Conservation (phyloP, 2,888 invertebrate species). For the Barypeithes pellucidus region DNA sequence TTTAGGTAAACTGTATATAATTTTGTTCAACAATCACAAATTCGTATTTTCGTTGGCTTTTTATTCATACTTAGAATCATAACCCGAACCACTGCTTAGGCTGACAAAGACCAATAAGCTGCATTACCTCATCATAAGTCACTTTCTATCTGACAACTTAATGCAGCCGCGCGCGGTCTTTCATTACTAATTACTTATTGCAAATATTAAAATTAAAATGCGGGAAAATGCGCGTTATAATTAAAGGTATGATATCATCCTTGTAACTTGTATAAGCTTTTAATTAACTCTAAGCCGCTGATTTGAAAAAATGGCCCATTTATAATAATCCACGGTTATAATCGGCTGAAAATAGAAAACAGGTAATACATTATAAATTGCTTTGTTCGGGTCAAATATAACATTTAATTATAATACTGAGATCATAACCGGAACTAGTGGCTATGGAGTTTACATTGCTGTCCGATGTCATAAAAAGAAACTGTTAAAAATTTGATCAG, state of each 20-base stretch:
- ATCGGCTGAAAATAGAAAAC: constrained; percentile 31
- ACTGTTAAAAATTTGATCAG: too few relatives aligned
- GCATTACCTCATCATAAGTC: constrained; percentile 37
- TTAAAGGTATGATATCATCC: constrained; percentile 40
- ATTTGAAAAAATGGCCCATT: constrained; percentile 35
- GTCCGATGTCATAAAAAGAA: too few relatives aligned
- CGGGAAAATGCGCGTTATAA: constrained; percentile 32
- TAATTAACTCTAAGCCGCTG: constrained; percentile 29
- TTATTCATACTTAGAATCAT: background rate
- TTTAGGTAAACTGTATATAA: too few relatives aligned
- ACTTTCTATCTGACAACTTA: constrained; percentile 35
- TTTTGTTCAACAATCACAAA: too few relatives aligned
- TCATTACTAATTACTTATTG: constrained; percentile 37
- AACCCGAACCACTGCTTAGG: background rate
- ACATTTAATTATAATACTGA: constrained; percentile 10
- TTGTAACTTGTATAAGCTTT: constrained; percentile 33
- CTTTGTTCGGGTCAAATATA: constrained; percentile 23
- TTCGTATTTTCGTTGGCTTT: too few relatives aligned
- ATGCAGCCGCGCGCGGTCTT: constrained; percentile 34
- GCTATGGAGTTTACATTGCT: too few relatives aligned
- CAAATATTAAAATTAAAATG: constrained; percentile 44
- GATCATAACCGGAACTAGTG: too few relatives aligned
- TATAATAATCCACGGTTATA: background rate
- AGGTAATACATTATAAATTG: constrained; percentile 27
- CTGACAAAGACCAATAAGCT: constrained; percentile 18